Base-by-base conservation (phyloP, 2,797 vertebrate genomes). In the Nannoperca obscura region DNA sequence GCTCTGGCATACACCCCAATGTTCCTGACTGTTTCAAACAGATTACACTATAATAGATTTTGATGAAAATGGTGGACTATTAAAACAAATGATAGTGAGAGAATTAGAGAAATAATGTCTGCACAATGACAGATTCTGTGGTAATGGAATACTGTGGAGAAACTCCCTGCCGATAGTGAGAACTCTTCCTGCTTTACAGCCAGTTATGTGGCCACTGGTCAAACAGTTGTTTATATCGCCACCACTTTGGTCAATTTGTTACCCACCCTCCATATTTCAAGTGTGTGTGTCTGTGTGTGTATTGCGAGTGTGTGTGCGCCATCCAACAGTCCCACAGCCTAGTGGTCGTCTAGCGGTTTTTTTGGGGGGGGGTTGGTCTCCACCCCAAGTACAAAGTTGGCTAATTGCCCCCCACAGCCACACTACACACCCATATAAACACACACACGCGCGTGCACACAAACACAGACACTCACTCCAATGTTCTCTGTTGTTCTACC, bases 181-280 rank as follows among this genome's bases (percentile, higher is more conserved):
- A 96, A 95, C 95, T 96, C 86, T 74, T 71, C 61, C 49, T 71
- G 59, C 73, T 91, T 81, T 79, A 70, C 71, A 90, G 84, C 40
- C 76, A 85, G 83, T 90, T 85, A 85, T 92, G 92, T 90, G 89
- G 88, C 90, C 84, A 73, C 77, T 89, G 90, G 90, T 94, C 92
- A 90, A 91, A 92, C 85, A 80, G 78, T 89, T 93, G 91, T 91
- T 92, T 91, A 90, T 91, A 88, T 90, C 78, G 53, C 83, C 87
- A 91, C 89, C 89, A 86, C 86, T 91, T 75, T 90, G 88, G 86
- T 88, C 80, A 81, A 92, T 92, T 91, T 93, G 89, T 93, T 91
- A 88, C 84, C 82, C 86, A 87, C 71, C 66, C 78, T 86, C 74
- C 81, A 83, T 88, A 88, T 86, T 91, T 87, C 67, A 61, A 76